Base-by-base conservation (phyloP, 2,888 invertebrate genomes). In the Mesorhabditis sp. region DNA sequence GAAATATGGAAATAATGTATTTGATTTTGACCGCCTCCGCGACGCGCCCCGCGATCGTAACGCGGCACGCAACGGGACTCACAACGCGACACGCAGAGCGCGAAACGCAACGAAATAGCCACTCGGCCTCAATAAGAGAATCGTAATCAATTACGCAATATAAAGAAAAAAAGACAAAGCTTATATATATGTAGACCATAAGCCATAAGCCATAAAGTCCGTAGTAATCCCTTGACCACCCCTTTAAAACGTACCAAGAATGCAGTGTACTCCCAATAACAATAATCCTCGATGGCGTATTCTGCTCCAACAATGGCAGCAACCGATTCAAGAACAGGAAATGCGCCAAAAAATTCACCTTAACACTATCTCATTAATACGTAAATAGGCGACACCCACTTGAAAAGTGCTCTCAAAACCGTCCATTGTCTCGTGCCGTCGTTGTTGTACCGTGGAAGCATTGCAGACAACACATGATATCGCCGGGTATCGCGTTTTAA, bases 301-400 rank as follows among this genome's bases (percentile, higher is more conserved):
- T 84, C 43, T 70, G 65, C 50, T 78, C 75, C 67, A 85, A 71
- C 42, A 78, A 45, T 4, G 76, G 74, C 5, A 81, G 66, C 50
- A 85, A 72, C 43, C 75, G 70, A 65, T 80, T 80, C 70, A 76
- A 77, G 41, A 85, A 72, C 42, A 82, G 70, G 68, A 82, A 84
- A 65, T 85, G 84, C n/a, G 85, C 72, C 67, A 85, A 74, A 68
- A 84, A 84, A 71, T 85, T 85, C 65, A 84, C 78, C 83, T 84
- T 70, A 62, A 80, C 73, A 4, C n/a, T 15, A 6, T 62, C 15
- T 28, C 41, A 62, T 62, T 15, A 7, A 10, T 2, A 2, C 13
- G 3, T 2, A 28, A 7, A 7, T 6, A 62, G n/a, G 5, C 28
- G 28, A 50, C 41, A 15, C 62, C 65, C 41, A 82, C 84, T 76